Evolutionary conservation across 1,140 invertebrate genomes (phyloP), one percentile per base, ranked within the genome.

Genomic region (Listronotus oregonensis): DNA sequence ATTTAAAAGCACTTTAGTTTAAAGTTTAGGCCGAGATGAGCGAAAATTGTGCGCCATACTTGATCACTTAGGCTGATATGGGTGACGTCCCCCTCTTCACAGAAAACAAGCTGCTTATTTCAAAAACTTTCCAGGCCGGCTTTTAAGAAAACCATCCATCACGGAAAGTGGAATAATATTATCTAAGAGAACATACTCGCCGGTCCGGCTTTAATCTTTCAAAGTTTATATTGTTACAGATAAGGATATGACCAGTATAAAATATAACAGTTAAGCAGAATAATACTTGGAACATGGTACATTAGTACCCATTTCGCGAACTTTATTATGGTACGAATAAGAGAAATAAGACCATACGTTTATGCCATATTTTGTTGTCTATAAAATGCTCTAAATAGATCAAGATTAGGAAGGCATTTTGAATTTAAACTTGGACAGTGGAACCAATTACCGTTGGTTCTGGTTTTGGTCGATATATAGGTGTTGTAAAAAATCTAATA

Each of bases 271-370:
- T 56, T 56, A 56, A 14, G 14, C 10, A 56, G 54, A 56, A 56
- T 56, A 56, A 56, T 56, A 56, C 54, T 8, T 37, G 43, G 54
- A 56, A 56, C 54, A 56, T 56, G 54, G 54, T 56, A 56, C 39
- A 56, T 56, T 56, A 56, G 54, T 56, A 56, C 54, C 54, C 54
- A 56, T 56, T 56, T 56, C 39, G 54, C 54, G 54, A 31, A 56
- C 37, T 56, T 56, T 56, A 56, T 56, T 56, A 37, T 56, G 54
- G 17, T 43, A 56, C 39, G 54, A 56, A 42, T 56, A 56, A 56
- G 54, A 43, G 40, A 56, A 56, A 39, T 56, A 56, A 17, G 54
- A 21, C 40, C 54, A 56, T 56, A 56, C 39, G 39, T 44, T 56
- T 43, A 56, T 56, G 54, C 39, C 39, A 56, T 56, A 56, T 56